Base-by-base conservation (phyloP, 2,797 vertebrate genomes). In the Melanotaenia trifasciata region DNA sequence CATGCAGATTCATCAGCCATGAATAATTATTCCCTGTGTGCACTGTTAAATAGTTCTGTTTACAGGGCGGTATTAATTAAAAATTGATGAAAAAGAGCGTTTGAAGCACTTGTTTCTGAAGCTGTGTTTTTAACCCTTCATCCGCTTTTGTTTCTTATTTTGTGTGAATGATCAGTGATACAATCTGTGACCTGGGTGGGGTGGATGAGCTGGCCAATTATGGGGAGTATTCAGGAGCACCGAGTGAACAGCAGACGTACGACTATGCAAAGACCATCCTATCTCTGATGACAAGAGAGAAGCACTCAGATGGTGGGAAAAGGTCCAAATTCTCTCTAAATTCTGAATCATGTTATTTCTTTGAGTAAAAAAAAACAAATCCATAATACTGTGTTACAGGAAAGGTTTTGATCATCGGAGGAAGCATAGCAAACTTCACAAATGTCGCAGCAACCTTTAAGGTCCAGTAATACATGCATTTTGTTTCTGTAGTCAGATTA, bases 191-290 rank as follows among this genome's bases (percentile, higher is more conserved):
- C 85, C 93, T 99, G 66, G 98, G 98, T 1, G 98, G 97, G 0
- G 97, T 99, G 61, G 81, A 96, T 0, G 98, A 99, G 73, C 93
- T 99, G 87, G 98, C 98, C 0, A 99, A 99, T 84, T 99, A 99
- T 0, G 98, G 98, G 26, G 98, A 99, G 51, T 99, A 99, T 87
- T 99, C 98, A 0, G 98, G 98, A 10, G 98, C 98, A 2, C 98
- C 98, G 0, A 99, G 98, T 0, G 98, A 99, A 72, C 98, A 99
- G 66, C 98, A 99, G 94, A 99, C 98, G 1, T 99, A 99, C 0
- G 98, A 99, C 93, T 99, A 99, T 0, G 98, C 98, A 47, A 99
- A 99, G 94, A 99, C 98, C 13, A 99, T 99, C 89, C 96, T 99
- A 47, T 98, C 97, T 16, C 95, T 99, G 84, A 99, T 99, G 97